These are phyloP conservation scores for Sisyra nigra DNA, from an alignment of 2,888 invertebrate genomes.

Conservation along the genomic window DNA sequence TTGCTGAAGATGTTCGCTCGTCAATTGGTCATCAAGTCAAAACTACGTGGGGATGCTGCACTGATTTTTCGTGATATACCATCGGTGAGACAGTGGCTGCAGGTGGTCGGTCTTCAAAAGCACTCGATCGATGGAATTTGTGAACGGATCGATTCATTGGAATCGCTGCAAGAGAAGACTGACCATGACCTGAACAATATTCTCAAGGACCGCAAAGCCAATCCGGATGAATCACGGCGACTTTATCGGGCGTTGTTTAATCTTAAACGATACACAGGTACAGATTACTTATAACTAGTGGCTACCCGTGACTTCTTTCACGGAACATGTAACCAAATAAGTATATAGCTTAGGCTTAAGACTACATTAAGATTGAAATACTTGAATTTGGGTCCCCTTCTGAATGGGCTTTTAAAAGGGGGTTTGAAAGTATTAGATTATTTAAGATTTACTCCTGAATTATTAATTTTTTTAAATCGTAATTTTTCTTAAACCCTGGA, in stretches of 20 bases:
- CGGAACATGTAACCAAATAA: too few relatives aligned
- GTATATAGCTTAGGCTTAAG: too few relatives aligned
- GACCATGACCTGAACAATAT: constrained; percentile 67
- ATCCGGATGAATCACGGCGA: constrained; percentile 68
- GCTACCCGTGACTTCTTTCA: too few relatives aligned
- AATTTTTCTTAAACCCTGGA: too few relatives aligned
- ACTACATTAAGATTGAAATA: too few relatives aligned
- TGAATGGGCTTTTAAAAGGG: too few relatives aligned
- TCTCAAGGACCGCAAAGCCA: constrained; percentile 45
- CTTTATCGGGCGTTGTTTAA: constrained; percentile 74
- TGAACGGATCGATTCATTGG: constrained; percentile 53
- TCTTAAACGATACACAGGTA: constrained; percentile 71
- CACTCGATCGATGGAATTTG: constrained; percentile 60
- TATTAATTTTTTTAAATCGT: too few relatives aligned
- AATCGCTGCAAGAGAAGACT: constrained; percentile 66
- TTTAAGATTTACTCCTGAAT: too few relatives aligned
- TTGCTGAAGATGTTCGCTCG: constrained; percentile 84
- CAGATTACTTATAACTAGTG: too few relatives aligned
- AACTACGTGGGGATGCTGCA: constrained; percentile 44
- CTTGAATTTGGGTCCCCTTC: too few relatives aligned
- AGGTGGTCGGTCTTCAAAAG: constrained; percentile 69
- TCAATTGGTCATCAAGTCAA: constrained; percentile 73
- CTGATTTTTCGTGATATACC: constrained; percentile 56
- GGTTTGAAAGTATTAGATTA: too few relatives aligned
- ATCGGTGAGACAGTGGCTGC: constrained; percentile 77